Evolutionary conservation across 2,797 vertebrate species (phyloP).

Genomic region (Amblyraja radiata): DNA sequence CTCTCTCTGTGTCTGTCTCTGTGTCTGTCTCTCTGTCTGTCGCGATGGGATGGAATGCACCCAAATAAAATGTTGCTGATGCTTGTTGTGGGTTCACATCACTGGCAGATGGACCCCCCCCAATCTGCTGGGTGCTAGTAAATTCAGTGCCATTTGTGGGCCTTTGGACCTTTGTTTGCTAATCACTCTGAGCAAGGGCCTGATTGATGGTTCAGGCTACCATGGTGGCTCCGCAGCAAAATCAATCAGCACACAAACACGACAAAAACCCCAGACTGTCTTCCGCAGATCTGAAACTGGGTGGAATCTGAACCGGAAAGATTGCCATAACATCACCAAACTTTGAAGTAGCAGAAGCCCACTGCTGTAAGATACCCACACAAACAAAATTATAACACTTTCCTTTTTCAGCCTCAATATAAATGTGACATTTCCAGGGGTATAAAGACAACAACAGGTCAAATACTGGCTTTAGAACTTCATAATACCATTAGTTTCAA

Average conservation of each 20-base stretch:
- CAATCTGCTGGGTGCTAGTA: neutral
- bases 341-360: neutral
- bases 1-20: rapidly evolving
- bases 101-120: neutral
- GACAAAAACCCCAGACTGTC: neutral
- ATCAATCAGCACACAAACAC: slow-evolving; percentile 10
- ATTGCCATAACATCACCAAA: neutral
- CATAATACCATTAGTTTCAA: no score
- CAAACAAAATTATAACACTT: neutral
- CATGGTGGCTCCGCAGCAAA: neutral
- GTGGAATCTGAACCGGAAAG: neutral
- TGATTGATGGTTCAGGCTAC: neutral
- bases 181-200: neutral
- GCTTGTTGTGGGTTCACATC: neutral
- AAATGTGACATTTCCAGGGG: neutral
- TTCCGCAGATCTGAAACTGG: neutral
- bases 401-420: neutral
- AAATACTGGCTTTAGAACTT: neutral
- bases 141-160: neutral
- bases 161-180: slow-evolving; percentile 16
- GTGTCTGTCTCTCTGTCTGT: neutral
- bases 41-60: neutral
- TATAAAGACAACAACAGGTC: neutral
- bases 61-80: neutral
- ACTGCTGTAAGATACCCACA: neutral